Evolutionary conservation across 2,888 invertebrate species (phyloP).

Genomic region (Oscheius sp.): DNA sequence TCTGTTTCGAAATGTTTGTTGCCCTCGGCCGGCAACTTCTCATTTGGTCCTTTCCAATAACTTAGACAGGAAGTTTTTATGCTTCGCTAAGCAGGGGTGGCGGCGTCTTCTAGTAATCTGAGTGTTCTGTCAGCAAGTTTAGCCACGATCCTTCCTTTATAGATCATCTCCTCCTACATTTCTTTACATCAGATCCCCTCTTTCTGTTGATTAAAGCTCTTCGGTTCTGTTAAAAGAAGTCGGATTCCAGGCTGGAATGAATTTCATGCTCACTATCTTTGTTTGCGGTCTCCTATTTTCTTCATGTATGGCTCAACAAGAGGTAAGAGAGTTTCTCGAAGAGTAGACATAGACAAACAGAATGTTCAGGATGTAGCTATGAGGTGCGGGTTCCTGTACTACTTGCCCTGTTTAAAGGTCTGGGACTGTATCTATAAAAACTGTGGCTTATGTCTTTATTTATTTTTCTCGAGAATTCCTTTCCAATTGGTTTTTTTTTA

Average conservation of each 20-base stretch:
- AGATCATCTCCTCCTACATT: too few relatives aligned
- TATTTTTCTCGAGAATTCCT: not conserved
- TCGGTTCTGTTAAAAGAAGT: too few relatives aligned
- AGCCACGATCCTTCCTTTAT: too few relatives aligned
- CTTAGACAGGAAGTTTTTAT: too few relatives aligned
- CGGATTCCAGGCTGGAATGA: slow-evolving; percentile 1
- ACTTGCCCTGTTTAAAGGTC: slow-evolving; percentile 29
- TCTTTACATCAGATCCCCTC: too few relatives aligned
- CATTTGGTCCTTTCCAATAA: too few relatives aligned
- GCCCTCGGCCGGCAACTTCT: too few relatives aligned
- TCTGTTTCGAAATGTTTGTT: too few relatives aligned
- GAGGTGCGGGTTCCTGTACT: slow-evolving; percentile 29
- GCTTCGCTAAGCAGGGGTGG: too few relatives aligned
- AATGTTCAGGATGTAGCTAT: slow-evolving; percentile 22
- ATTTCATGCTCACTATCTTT: slow-evolving; percentile 9
- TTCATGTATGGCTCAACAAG: slow-evolving; percentile 6
- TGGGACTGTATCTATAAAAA: not conserved
- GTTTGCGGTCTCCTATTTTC: slow-evolving; percentile 5
- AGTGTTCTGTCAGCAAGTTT: too few relatives aligned
- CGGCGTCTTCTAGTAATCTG: too few relatives aligned
- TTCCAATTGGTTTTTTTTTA: not conserved
- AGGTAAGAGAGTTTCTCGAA: not conserved
- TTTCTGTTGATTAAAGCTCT: too few relatives aligned
- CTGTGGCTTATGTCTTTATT: not conserved
- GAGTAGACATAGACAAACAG: not conserved